phyloP scores from a whole-genome alignment of 1,140 invertebrate species.

The Caenorhabditis tropicalis region DNA sequence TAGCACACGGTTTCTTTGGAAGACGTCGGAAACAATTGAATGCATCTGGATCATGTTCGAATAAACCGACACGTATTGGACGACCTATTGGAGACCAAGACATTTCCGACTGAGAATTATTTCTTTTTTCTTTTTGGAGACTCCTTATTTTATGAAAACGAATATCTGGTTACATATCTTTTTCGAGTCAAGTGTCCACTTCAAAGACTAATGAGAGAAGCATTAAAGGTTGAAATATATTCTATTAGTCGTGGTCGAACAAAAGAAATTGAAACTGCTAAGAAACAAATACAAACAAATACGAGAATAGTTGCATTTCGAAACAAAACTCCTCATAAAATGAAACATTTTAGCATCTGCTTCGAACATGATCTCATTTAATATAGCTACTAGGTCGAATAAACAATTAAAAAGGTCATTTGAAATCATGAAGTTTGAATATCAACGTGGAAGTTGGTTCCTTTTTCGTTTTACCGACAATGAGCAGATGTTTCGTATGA shows the following conservation, averaged over 20 bases:
- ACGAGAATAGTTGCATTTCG: too few species aligned
- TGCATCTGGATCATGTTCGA: slow-evolving; percentile 56
- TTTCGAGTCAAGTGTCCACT: neutral
- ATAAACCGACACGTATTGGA: slow-evolving; percentile 52
- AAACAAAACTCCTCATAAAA: too few species aligned
- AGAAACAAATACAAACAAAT: too few species aligned
- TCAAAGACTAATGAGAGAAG: neutral
- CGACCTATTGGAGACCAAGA: slow-evolving; percentile 48
- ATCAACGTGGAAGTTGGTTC: too few species aligned
- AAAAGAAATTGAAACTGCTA: too few species aligned
- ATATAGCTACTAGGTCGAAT: too few species aligned
- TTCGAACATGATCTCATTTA: too few species aligned
- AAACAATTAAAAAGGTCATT: too few species aligned
- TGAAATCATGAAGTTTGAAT: too few species aligned
- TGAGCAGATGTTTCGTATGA: too few species aligned
- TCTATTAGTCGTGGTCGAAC: neutral
- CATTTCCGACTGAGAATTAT: neutral
- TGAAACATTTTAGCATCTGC: too few species aligned
- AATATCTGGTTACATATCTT: neutral
- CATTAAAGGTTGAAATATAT: neutral
- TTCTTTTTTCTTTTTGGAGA: neutral
- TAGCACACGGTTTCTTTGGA: slow-evolving; percentile 48
- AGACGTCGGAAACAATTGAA: slow-evolving; percentile 58
- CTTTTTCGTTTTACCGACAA: too few species aligned
- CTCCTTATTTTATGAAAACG: neutral